Evolutionary conservation across 2,888 invertebrate genomes (phyloP).

Genomic region (Lasioglossum pauxillum): DNA sequence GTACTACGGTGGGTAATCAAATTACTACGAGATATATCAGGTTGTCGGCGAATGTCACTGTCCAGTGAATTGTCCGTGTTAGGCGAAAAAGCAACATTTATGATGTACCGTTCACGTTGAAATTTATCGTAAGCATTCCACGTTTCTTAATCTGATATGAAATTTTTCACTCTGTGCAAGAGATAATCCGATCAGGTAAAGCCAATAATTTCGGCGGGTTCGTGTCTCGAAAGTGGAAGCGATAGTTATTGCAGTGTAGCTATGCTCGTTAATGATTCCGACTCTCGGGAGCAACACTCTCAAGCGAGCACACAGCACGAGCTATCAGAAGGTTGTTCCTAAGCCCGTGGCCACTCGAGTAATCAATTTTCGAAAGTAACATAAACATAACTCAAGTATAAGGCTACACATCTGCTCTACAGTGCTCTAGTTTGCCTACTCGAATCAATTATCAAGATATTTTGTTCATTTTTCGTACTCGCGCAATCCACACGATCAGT

Average conservation of each 20-base stretch:
- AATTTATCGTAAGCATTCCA: not conserved
- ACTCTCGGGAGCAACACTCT: not conserved
- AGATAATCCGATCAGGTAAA: not conserved
- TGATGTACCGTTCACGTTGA: no score
- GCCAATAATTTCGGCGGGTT: not conserved
- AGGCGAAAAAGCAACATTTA: no score
- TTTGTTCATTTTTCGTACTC: not conserved
- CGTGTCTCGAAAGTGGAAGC: not conserved
- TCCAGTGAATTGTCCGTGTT: no score
- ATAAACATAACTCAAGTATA: not conserved
- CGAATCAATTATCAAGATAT: not conserved
- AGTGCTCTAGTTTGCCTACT: not conserved
- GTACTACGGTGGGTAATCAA: not conserved
- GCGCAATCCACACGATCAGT: not conserved
- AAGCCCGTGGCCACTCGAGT: not conserved
- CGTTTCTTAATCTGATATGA: not conserved
- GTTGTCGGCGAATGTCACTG: no score
- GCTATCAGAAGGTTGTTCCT: not conserved
- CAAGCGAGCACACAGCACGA: not conserved
- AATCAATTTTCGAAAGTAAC: conserved; percentile 1
- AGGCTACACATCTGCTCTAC: not conserved
- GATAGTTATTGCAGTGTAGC: not conserved
- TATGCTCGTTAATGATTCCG: not conserved
- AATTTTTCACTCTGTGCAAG: not conserved
- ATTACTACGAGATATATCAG: not conserved